Evolutionary conservation across 2,113 vertebrate species (phyloP), one percentile per base, ranked within the genome.

Genomic region (Nesoenas mayeri): DNA sequence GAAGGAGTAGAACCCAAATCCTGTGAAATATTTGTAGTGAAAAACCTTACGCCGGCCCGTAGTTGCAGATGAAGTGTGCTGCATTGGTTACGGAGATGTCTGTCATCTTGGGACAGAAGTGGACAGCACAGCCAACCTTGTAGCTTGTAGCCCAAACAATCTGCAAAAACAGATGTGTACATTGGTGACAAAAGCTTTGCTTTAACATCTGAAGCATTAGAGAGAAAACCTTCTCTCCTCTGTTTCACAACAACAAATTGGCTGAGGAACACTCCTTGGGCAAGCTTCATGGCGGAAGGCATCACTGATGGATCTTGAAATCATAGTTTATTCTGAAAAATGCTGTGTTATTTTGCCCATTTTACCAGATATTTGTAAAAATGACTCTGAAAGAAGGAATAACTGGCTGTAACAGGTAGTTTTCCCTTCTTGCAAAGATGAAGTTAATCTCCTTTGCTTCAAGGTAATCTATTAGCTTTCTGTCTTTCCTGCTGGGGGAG

Each of bases 71-170:
- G 64, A 97, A 97, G 85, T 91, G 95, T 50, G 89, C 96, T 51
- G 94, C 96, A 0, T 96, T 93, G 64, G 19, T 21, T 64, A 81
- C 16, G 32, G 16, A 7, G 62, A 17, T 40, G 75, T 81, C 56
- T 0, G 5, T 1, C 79, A 97, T 36, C 0, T 4, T 77, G 57
- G 89, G 93, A 79, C 97, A 97, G 85, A 69, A 96, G 12, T 97
- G 94, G 74, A 96, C 96, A 48, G 97, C 97, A 93, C 97, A 98
- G 67, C 97, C 97, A 61, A 97, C 89, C 86, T 97, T 98, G 94
- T 97, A 97, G 88, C 96, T 97, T 53, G 62, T 38, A 67, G 95
- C 97, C 97, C 97, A 98, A 70, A 97, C 96, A 15, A 97, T 4
- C 97, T 98, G 91, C 72, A 95, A 94, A 88, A 77, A 97, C 74